A percentile compares a stretch with the other conserved stretches of the same genome.
phyloP scores from a whole-genome alignment of 2,888 invertebrate species.

The Aphidoletes aphidimyza region DNA sequence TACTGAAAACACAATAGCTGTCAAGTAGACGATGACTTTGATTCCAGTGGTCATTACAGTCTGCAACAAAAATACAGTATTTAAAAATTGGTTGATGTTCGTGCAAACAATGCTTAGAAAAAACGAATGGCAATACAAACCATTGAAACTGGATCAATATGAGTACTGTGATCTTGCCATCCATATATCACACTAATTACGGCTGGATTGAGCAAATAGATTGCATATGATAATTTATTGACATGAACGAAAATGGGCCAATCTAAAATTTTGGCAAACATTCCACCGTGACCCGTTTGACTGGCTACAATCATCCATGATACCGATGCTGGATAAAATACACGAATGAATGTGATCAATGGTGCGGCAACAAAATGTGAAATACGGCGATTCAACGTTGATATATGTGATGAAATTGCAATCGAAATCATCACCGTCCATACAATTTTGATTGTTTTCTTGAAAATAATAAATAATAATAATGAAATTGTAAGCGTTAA shows the following conservation, averaged over 20 bases:
- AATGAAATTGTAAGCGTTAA: background rate
- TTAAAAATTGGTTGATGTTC: background rate
- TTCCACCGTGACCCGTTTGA: slow-evolving; percentile 67
- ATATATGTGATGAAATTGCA: slow-evolving; percentile 64
- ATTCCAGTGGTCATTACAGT: slow-evolving; percentile 64
- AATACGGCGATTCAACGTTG: slow-evolving; percentile 65
- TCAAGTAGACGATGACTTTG: slow-evolving; percentile 63
- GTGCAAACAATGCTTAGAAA: too few species aligned
- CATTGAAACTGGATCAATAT: slow-evolving; percentile 65
- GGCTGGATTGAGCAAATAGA: slow-evolving; percentile 71
- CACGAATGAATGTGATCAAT: slow-evolving; percentile 68
- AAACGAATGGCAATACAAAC: too few species aligned
- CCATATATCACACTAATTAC: slow-evolving; percentile 68
- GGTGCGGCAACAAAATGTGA: slow-evolving; percentile 67
- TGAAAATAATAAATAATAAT: background rate
- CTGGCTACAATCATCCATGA: slow-evolving; percentile 71
- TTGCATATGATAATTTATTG: slow-evolving; percentile 70
- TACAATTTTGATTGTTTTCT: slow-evolving; percentile 56
- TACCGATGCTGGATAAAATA: slow-evolving; percentile 69
- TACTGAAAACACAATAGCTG: slow-evolving; percentile 63
- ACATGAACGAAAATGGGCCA: slow-evolving; percentile 64
- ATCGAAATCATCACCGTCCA: slow-evolving; percentile 64
- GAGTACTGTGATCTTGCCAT: slow-evolving; percentile 63
- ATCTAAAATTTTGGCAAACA: slow-evolving; percentile 63
- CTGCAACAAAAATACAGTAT: slow-evolving; percentile 58